Evolutionary conservation across 2,888 invertebrate species (phyloP), one percentile per base, ranked within the genome.

Genomic region (Sesia apiformis): DNA sequence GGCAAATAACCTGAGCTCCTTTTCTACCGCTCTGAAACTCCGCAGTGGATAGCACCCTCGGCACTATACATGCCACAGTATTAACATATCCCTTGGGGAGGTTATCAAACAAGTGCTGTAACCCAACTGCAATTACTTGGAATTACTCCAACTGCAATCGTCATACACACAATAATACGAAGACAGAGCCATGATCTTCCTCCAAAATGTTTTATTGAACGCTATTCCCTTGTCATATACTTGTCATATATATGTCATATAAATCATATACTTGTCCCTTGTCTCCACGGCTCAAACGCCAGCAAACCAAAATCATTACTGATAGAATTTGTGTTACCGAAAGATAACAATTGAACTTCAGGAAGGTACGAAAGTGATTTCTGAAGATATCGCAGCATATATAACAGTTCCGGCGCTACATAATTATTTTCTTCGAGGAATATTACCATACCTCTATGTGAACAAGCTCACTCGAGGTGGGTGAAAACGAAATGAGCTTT

Each of bases 101-200:
- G 49, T 54, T 52, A 5, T 60, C 53, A 52, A 78, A 67, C 55
- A 70, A 55, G 55, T 71, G 61, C 55, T 66, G 56, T 59, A 81
- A 56, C 23, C n/a, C n/a, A n/a, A 39, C n/a, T n/a, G n/a, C n/a
- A n/a, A n/a, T n/a, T n/a, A n/a, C n/a, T n/a, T n/a, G 39, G 81
- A 81, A 56, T 70, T 67, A 55, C 76, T 74, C 81, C 81, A 81
- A 56, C 73, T 75, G 53, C 60, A 56, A 56, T 81, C 81, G 51
- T 76, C 63, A 59, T 73, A 72, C 57, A 62, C 58, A 56, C 81
- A 81, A 60, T 62, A 81, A 39, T 60, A 56, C 3, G 58, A 52
- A 3, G 70, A 57, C 6, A 61, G 55, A 3, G 56, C 53, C 3
- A 52, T 6, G 3, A 81, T 69, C 51, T 63, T 68, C 5, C 55